Base-by-base conservation (phyloP, 2,888 invertebrate species). In the Gastrophysa polygoni region DNA sequence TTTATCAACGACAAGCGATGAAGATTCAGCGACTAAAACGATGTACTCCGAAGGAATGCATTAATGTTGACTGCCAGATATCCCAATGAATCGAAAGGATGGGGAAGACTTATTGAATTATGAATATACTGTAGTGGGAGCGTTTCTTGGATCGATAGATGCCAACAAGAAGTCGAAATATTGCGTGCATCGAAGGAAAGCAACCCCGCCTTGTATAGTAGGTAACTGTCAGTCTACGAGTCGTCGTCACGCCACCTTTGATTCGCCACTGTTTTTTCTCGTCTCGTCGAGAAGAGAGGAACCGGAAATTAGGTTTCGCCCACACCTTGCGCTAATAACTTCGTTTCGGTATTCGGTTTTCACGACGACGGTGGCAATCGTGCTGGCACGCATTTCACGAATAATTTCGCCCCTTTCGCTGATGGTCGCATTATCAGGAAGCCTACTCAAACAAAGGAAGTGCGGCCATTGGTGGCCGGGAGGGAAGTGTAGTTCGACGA, bases 271-370 rank as follows among this genome's bases (percentile, higher is more conserved):
- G 59, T 59, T 63, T 63, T n/a, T 63, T 38, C 38, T n/a, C 38
- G 38, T 38, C 38, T 38, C 38, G 54, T 63, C 57, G 63, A 59
- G 59, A 59, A 57, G 63, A 63, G 63, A 63, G 63, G 63, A 63
- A 63, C 63, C 63, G 63, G 63, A 63, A 63, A 72, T 72, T 72
- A 71, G 68, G 67, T 70, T 72, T 67, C 67, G 68, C 71, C 67
- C 69, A 59, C 69, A 70, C 68, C 69, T 71, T 68, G 56, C 64
- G 61, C 57, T 65, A 64, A 64, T 63, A 64, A 63, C 64, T 68
- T 65, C 63, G 65, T 67, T 67, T 67, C 61, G 60, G 55, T 61
- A 61, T 64, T 65, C 51, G 46, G 63, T 32, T 57, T 57, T 63
- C 59, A 51, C 56, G 56, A 49, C 57, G 63, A 48, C 48, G 46